Conservation (phyloP, 2,888 invertebrate genomes). For the Pandemis corylana region DNA sequence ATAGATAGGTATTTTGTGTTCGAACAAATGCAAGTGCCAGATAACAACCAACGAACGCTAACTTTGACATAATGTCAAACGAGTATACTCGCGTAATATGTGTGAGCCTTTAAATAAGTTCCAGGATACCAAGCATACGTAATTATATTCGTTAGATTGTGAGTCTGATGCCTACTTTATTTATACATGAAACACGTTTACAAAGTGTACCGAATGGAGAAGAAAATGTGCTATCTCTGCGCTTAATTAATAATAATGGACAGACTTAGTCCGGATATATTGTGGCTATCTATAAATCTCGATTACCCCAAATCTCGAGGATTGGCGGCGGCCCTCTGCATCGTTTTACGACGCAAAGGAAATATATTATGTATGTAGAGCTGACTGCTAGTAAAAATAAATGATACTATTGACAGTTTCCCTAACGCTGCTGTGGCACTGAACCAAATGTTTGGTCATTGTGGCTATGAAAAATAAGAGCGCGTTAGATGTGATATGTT, state of each 20-base stretch:
- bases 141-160: too few relatives aligned
- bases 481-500: constrained; percentile 7
- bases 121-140: too few relatives aligned
- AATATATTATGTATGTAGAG: constrained; percentile 43
- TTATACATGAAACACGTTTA: not conserved
- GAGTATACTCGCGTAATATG: not conserved
- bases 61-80: too few relatives aligned
- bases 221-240: constrained; percentile 6
- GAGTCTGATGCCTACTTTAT: too few relatives aligned
- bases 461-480: constrained; percentile 39
- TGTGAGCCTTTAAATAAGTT: not conserved
- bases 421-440: constrained; percentile 38
- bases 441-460: constrained; percentile 39
- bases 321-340: constrained; percentile 30
- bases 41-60: too few relatives aligned
- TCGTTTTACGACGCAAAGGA: constrained; percentile 36
- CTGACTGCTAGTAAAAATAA: constrained; percentile 42
- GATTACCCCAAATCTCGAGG: constrained; percentile 41
- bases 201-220: not conserved
- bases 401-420: constrained; percentile 40
- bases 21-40: too few relatives aligned
- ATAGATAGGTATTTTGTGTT: too few relatives aligned
- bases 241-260: constrained; percentile 39
- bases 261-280: constrained; percentile 10
- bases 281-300: constrained; percentile 39